phyloP scores from a whole-genome alignment of 2,888 invertebrate species.

The Venusia cambrica region DNA sequence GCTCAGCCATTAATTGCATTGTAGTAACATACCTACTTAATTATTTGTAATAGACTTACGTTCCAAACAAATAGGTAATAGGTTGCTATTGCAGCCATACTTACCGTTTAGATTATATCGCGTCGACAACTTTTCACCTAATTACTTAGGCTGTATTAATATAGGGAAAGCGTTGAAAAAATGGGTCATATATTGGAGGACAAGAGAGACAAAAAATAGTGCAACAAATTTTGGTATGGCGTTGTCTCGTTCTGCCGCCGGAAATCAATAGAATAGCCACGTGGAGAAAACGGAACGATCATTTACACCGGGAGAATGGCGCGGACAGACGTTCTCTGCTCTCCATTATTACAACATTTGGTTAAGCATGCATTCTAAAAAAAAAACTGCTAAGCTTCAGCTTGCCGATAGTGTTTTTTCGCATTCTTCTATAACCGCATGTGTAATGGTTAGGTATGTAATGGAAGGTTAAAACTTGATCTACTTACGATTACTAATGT shows the following conservation, averaged over 20 bases:
- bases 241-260: slow-evolving; percentile 67
- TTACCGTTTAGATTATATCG: slow-evolving; percentile 46
- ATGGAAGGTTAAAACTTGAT: too few relatives aligned
- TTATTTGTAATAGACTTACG: slow-evolving; percentile 8
- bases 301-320: slow-evolving; percentile 63
- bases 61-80: slow-evolving; percentile 10
- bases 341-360: slow-evolving; percentile 50
- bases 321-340: slow-evolving; percentile 45
- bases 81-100: slow-evolving; percentile 16
- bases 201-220: slow-evolving; percentile 71
- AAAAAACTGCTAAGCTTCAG: too few relatives aligned
- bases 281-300: slow-evolving; percentile 72
- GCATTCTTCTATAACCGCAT: too few relatives aligned
- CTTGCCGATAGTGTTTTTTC: too few relatives aligned
- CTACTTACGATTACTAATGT: too few relatives aligned
- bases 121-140: slow-evolving; percentile 67
- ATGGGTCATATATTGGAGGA: slow-evolving; percentile 80
- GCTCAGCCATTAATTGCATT: too few relatives aligned
- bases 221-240: slow-evolving; percentile 76
- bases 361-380: too few relatives aligned
- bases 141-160: slow-evolving; percentile 78
- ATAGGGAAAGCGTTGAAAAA: slow-evolving; percentile 77
- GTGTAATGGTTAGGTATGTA: too few relatives aligned
- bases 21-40: too few relatives aligned
- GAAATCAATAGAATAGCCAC: slow-evolving; percentile 81